phyloP scores from a whole-genome alignment of 2,113 vertebrate genomes.

The Sander lucioperca region DNA sequence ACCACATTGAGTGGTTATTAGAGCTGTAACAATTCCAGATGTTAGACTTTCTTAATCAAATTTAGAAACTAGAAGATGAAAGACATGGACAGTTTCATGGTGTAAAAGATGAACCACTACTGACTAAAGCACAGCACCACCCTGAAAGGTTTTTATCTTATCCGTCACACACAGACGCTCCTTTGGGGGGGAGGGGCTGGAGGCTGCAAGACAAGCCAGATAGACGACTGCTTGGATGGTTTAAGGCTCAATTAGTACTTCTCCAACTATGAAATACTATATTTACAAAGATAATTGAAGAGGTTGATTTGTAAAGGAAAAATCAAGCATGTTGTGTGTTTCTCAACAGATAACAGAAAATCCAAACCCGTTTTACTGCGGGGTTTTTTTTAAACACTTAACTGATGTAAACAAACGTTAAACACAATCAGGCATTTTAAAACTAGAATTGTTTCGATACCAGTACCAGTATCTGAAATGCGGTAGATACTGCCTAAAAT shows the following conservation, averaged over 20 bases:
- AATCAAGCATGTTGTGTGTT: not conserved
- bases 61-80: not conserved
- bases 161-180: conserved; percentile 30
- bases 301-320: not conserved
- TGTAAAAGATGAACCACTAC: not conserved
- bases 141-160: conserved; percentile 29
- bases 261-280: not conserved
- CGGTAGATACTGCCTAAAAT: too few relatives aligned
- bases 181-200: not conserved
- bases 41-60: too few relatives aligned
- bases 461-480: too few relatives aligned
- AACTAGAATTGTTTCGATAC: too few relatives aligned
- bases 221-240: not conserved
- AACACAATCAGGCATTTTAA: too few relatives aligned
- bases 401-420: too few relatives aligned
- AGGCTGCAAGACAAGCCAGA: not conserved
- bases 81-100: not conserved
- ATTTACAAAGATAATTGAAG: not conserved
- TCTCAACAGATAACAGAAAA: too few relatives aligned
- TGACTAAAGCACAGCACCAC: not conserved
- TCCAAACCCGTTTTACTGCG: too few relatives aligned
- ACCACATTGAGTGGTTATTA: too few relatives aligned
- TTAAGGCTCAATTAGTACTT: not conserved
- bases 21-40: too few relatives aligned
- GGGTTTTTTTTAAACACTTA: too few relatives aligned